These are phyloP conservation scores for Emydocephalus ijimae DNA, from an alignment of 2,113 vertebrate genomes.

Conservation along the genomic window DNA sequence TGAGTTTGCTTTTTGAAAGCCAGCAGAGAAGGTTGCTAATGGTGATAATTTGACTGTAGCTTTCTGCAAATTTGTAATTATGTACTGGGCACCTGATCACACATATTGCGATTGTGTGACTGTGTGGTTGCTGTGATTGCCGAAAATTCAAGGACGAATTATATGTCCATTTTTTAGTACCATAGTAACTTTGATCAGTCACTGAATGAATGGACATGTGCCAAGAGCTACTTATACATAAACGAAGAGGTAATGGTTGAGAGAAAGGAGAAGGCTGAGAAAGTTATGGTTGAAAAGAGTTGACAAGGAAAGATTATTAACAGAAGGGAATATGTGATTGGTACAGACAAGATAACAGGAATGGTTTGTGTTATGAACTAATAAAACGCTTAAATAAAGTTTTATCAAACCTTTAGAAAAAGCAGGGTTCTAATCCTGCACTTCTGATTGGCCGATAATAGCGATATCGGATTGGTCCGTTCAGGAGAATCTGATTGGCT, in stretches of 20 bases:
- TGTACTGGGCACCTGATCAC: not conserved
- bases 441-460: no score
- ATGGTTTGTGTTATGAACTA: not conserved
- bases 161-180: not conserved
- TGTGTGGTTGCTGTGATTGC: not conserved
- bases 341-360: not conserved
- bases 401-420: no score
- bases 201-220: not conserved
- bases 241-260: not conserved
- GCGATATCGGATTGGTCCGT: no score
- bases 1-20: not conserved
- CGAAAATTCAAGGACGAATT: not conserved
- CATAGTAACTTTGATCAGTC: not conserved
- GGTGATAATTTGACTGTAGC: not conserved
- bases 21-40: not conserved
- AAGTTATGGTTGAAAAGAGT: not conserved
- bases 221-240: not conserved
- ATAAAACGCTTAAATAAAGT: no score
- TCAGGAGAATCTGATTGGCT: no score
- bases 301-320: not conserved
- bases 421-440: no score
- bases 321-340: not conserved
- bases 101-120: not conserved
- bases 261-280: not conserved
- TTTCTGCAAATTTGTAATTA: not conserved